Base-by-base conservation (phyloP, 2,797 vertebrate genomes). In the Clarias fuscus region DNA sequence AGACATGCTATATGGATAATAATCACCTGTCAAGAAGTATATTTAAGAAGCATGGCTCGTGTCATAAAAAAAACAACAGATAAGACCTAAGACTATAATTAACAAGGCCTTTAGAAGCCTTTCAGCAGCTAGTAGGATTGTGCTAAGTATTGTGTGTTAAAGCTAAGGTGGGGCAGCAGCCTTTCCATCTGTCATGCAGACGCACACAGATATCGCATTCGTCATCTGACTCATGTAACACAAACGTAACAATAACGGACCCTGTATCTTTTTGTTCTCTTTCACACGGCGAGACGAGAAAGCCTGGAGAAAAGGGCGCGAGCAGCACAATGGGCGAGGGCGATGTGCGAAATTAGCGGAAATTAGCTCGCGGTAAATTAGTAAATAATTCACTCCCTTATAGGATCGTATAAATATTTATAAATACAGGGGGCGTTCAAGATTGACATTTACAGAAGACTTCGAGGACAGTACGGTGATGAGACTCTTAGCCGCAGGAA, bases 141-240 rank as follows among this genome's bases (percentile, higher is more conserved):
- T 33, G 13, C n/a, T 68, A 40, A 30, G 22, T 40, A 43, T 24
- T 11, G 64, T 61, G 37, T 72, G 64, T 62, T 43, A 33, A 67
- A 2, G 15, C 62, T 27, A 83, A 70, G 48, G 48, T 78, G 53
- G 73, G 10, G 30, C 61, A 18, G 30, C 61, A 18, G 59, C 18
- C 1, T 43, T 71, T 40, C 68, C 68, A 62, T 43, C 67, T 81
- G 56, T 13, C 37, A 15, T 20, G n/a, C 22, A 40, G 56, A 33
- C 67, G 72, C 84, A 77, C 10, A 67, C 33, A 71, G 72, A 48
- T 53, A 68, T 68, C 24, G 13, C 48, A 37, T 80, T 85, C 17
- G 59, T 68, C 64, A n/a, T 43, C 58, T 53, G 27, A 64, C n/a
- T 65, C 61, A 37, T 27, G 24, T 56, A 86, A 37, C 85, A 82